These are phyloP conservation scores for Camponotus fellah DNA, from an alignment of 2,888 invertebrate genomes.

Conservation along the genomic window DNA sequence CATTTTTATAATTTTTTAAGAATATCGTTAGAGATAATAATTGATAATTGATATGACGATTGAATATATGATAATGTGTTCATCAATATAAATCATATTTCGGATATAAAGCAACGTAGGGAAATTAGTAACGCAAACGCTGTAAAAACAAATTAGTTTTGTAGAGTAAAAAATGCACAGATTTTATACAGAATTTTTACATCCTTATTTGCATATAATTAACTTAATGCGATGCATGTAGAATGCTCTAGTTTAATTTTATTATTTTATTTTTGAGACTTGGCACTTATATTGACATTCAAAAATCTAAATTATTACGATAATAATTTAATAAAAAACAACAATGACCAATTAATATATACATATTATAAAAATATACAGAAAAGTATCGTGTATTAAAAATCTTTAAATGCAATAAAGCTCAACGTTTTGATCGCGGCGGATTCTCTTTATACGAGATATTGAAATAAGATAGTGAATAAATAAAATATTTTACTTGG, in stretches of 20 bases:
- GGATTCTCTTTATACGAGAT: background rate
- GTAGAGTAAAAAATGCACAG: background rate
- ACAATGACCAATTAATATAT: background rate
- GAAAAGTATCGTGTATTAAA: background rate
- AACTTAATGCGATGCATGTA: background rate
- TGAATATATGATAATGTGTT: background rate
- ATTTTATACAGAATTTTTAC: background rate
- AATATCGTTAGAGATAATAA: background rate
- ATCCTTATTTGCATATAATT: background rate
- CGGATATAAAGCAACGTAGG: background rate
- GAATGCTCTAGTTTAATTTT: background rate
- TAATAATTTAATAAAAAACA: background rate
- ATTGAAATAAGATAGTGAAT: background rate
- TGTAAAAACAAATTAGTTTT: too few species aligned
- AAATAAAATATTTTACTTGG: slow-evolving; percentile 6
- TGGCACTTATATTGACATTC: background rate
- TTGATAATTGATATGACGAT: background rate
- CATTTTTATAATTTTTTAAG: background rate
- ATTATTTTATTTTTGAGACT: background rate
- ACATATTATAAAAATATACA: background rate
- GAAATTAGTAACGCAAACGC: background rate
- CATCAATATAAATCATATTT: background rate
- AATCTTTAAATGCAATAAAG: background rate
- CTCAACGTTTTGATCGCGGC: background rate
- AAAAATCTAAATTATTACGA: background rate